Percentiles rank a stretch among this genome's conserved stretches.
These are phyloP conservation scores for Pardosa pseudoannulata DNA, from an alignment of 2,888 invertebrate genomes.

Conservation along the genomic window DNA sequence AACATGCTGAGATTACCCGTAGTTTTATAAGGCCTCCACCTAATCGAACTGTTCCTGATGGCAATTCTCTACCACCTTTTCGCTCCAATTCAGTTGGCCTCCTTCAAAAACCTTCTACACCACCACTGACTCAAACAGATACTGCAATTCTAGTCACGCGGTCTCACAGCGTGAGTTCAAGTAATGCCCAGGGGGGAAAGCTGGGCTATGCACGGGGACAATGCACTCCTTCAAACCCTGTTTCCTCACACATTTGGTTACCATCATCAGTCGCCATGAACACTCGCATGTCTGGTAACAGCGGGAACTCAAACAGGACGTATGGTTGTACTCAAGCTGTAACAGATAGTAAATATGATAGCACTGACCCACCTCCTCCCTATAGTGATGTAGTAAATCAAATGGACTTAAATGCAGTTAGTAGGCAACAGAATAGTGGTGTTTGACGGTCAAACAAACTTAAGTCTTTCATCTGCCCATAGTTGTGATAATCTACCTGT, in stretches of 20 bases:
- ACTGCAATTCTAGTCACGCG: conserved; percentile 57
- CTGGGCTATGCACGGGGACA: conserved; percentile 26
- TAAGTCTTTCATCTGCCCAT: conserved; percentile 66
- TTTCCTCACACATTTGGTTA: conserved; percentile 54
- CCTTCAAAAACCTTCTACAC: conserved; percentile 52
- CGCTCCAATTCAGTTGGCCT: conserved; percentile 66
- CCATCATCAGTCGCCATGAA: conserved; percentile 52
- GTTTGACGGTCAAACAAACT: conserved; percentile 50
- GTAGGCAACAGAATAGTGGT: conserved; percentile 65
- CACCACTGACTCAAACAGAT: conserved; percentile 51
- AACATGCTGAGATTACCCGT: conserved; percentile 77
- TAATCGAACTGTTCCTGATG: conserved; percentile 68
- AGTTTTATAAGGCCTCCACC: conserved; percentile 72
- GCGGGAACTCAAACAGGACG: conserved; percentile 63
- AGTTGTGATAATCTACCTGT: conserved; percentile 70
- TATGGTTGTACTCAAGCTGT: conserved; percentile 49
- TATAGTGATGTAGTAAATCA: conserved; percentile 64
- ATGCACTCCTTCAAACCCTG: conserved; percentile 45
- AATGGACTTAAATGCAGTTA: conserved; percentile 55
- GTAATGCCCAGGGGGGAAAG: conserved; percentile 46
- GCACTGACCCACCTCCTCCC: conserved; percentile 60
- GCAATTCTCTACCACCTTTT: conserved; percentile 50
- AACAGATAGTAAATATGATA: conserved; percentile 58
- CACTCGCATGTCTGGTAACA: conserved; percentile 42
- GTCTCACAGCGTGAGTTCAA: conserved; percentile 65